Percentiles rank a stretch among this genome's conserved stretches.
phyloP scores from a whole-genome alignment of 1,140 invertebrate species.

The Drosophila ogumai region DNA sequence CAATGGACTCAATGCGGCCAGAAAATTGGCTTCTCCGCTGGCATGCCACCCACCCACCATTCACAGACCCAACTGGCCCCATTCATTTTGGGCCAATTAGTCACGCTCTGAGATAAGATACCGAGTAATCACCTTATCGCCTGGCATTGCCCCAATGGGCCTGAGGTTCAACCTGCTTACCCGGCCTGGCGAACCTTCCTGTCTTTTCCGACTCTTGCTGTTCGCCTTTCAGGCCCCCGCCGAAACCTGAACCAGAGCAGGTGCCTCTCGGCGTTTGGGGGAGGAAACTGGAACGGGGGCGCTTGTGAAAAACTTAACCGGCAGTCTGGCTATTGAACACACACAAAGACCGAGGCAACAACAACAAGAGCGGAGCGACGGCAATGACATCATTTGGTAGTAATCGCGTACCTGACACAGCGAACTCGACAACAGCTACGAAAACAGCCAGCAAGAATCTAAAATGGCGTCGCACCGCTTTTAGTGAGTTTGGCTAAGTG shows the following conservation, averaged over 20 bases:
- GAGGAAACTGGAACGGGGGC: constrained; percentile 13
- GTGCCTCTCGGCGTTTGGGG: constrained; percentile 43
- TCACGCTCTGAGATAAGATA: constrained; percentile 76
- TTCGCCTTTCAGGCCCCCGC: constrained; percentile 44
- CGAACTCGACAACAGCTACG: constrained; percentile 49
- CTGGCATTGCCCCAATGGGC: constrained; percentile 58
- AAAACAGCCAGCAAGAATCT: constrained; percentile 61
- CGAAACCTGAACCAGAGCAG: constrained; percentile 53
- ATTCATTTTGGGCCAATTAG: constrained; percentile 72
- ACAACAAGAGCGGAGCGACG: constrained; percentile 30
- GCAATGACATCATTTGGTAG: constrained; percentile 77
- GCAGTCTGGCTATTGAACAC: constrained; percentile 59
- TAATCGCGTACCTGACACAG: constrained; percentile 51
- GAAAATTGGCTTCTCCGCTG: constrained; percentile 32
- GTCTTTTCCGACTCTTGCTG: constrained; percentile 14
- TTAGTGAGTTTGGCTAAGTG: constrained; percentile 51
- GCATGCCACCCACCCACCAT: constrained; percentile 4
- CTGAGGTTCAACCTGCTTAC: constrained; percentile 46
- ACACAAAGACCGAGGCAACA: constrained; percentile 43
- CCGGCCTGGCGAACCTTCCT: constrained; percentile 16
- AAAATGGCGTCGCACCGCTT: constrained; percentile 60
- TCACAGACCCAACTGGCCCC: constrained; percentile 36
- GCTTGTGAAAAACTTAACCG: constrained; percentile 51
- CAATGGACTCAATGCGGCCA: constrained; percentile 22
- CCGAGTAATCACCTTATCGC: constrained; percentile 74